Base-by-base conservation (phyloP, 2,888 invertebrate genomes). In the Antheraea yamamai region DNA sequence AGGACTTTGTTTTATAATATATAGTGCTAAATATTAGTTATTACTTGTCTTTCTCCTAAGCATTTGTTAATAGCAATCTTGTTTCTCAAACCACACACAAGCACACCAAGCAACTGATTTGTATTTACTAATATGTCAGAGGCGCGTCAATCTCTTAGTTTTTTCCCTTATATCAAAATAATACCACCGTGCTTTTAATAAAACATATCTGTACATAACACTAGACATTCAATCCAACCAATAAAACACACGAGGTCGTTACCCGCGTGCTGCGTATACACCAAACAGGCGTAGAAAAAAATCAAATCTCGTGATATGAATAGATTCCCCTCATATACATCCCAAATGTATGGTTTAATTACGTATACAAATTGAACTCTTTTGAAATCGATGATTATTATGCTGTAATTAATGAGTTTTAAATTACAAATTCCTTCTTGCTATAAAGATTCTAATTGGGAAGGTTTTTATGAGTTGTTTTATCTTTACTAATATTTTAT, bases 291-390 rank as follows among this genome's bases (percentile, higher is more conserved):
- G 6, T 66, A 30, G 64, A 30, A 30, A 66, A 66, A 66, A 26
- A 66, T 16, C 64, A 66, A 66, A 66, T 66, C 64, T 66, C 30
- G 26, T 66, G 64, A 66, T 66, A 66, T 66, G 64, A 66, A 66
- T 66, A 66, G 64, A 66, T 66, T 64, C 64, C 64, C 64, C 26
- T 30, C 64, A 26, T 66, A 66, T 26, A 66, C 14, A 30, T 30
- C 64, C 30, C 26, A 16, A 66, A 26, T 30, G 64, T 66, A 30
- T 30, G 26, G 64, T 66, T 66, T 66, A 66, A 30, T 30, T 66
- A 66, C 64, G 26, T 30, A 66, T 30, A 66, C 64, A 66, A 66
- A 66, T 66, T 66, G 64, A 66, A 66, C 64, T 66, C 64, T 66
- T 66, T 66, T 16, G 64, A 66, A 66, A 66, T 16, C 64, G 26